Evolutionary conservation across 2,113 vertebrate species (phyloP).

Genomic region (Ochotona princeps): DNA sequence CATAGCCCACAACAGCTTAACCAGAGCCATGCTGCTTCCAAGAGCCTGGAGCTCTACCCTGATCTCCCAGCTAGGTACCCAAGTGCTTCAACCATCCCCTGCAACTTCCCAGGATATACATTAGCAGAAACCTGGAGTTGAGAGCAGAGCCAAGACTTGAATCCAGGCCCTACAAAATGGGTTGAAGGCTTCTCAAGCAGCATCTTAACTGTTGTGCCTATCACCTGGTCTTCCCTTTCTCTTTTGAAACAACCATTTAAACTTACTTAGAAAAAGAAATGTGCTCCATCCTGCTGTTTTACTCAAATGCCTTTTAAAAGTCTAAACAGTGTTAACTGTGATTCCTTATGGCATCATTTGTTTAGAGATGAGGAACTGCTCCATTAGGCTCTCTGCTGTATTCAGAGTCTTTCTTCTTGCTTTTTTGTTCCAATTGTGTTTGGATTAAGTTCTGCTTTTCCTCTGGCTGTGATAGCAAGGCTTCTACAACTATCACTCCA

Average conservation of each 20-base stretch:
- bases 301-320: background rate
- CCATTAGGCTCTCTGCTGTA: background rate
- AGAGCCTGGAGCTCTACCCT: no score
- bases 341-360: background rate
- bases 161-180: no score
- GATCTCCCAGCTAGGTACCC: no score
- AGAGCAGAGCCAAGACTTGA: no score
- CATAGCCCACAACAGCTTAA: no score
- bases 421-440: background rate
- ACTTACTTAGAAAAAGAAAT: background rate
- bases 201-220: no score
- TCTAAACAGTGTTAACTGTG: background rate
- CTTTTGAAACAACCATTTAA: background rate
- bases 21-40: no score
- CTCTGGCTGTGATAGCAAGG: background rate
- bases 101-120: no score
- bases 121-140: no score
- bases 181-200: no score
- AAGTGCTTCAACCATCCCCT: no score
- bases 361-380: background rate
- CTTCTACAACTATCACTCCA: background rate
- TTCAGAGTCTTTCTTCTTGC: background rate
- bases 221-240: no score
- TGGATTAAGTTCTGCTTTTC: slow-evolving; percentile 30
- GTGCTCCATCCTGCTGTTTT: background rate